These are phyloP conservation scores for Eriosoma lanigerum DNA, from an alignment of 1,140 invertebrate genomes.

Conservation along the genomic window DNA sequence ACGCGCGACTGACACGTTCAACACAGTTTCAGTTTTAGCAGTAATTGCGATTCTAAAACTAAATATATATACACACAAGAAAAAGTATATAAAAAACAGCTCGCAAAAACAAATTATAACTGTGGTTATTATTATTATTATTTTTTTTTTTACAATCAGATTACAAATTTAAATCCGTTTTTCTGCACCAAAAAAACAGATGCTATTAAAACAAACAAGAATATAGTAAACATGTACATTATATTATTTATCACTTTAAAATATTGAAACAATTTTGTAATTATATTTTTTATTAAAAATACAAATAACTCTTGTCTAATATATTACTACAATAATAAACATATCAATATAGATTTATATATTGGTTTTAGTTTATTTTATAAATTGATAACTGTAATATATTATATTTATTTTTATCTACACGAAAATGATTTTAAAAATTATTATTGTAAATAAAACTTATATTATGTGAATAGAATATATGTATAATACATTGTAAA, in stretches of 20 bases:
- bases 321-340: no score
- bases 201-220: background rate
- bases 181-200: background rate
- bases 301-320: no score
- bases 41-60: background rate
- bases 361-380: no score
- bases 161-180: slow-evolving; percentile 21
- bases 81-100: background rate
- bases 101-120: slow-evolving; percentile 5
- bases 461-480: no score
- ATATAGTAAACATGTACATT: background rate
- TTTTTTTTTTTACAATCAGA: background rate
- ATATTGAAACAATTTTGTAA: background rate
- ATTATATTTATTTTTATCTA: no score
- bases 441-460: no score
- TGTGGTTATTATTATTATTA: background rate
- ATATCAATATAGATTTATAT: no score
- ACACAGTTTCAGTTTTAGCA: background rate
- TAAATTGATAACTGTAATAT: no score
- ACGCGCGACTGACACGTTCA: background rate
- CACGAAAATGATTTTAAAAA: no score
- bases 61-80: background rate
- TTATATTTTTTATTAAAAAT: no score
- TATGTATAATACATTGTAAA: no score
- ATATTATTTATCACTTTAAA: slow-evolving; percentile 7